Base-by-base conservation (phyloP, 2,113 vertebrate genomes). In the Trichechus manatus region DNA sequence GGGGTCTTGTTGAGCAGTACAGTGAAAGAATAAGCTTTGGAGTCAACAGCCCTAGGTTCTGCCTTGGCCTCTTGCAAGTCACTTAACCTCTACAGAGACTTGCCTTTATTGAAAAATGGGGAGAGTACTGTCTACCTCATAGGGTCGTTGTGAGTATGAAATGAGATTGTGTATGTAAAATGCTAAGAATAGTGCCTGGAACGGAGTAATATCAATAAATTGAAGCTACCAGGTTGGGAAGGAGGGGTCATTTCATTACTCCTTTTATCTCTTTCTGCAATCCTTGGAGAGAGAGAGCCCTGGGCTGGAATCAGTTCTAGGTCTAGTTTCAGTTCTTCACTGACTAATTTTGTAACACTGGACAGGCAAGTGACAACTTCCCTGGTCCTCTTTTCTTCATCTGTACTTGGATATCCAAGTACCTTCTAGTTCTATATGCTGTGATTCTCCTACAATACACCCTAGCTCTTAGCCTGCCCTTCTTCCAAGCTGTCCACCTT, bases 281-380 rank as follows among this genome's bases (percentile, higher is more conserved):
- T 81, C 22, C 15, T 77, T 81, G 23, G 27, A 25, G 59, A 44
- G 44, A 94, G 20, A 42, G 59, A 89, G 59, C 36, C 23, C 72
- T 70, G 42, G 77, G 78, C 75, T 89, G n/a, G 44, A 86, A 63
- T 86, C 79, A 47, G 36, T 74, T 74, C 87, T 74, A 44, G 61
- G n/a, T 89, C 63, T 91, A 70, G 61, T 81, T 84, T 27, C 50
- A 63, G 56, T 75, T 96, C 79, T 92, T 79, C 39, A 42, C 23
- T 7, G 19, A 50, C 50, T 78, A 39, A 85, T 50, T 72, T 14
- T 23, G 7, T 64, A 83, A 83, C 25, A 61, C 9, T 31, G 17
- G 47, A 47, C 56, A 92, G 68, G 11, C 47, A 89, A 96, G 75
- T 23, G 25, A 85, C 17, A 78, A 29, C 36, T 22, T 74, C 33